Base-by-base conservation (phyloP, 2,888 invertebrate species). In the Cantharis flavilabris region DNA sequence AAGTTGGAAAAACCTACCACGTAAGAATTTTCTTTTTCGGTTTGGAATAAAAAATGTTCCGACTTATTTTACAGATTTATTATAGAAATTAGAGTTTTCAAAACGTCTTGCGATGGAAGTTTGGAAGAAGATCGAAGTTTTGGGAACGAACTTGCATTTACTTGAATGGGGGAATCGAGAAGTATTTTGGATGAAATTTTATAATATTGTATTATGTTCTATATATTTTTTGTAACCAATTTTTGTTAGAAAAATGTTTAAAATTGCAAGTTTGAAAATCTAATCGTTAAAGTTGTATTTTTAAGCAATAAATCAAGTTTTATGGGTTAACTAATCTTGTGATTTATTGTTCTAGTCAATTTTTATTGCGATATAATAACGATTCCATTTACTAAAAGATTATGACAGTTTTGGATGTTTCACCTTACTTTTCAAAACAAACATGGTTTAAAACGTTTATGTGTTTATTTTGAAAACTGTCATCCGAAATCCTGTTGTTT, bases 381-480 rank as follows among this genome's bases (percentile, higher is more conserved):
- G 49, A 49, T 49, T 49, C 49, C 49, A 67, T 26, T 23, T 67
- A 67, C n/a, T 67, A 67, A 67, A 77, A 82, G 83, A 83, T 83
- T 84, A 84, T 83, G 82, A 82, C 82, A 81, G 81, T 82, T 82
- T 79, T 82, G 82, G 80, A 83, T 84, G 82, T 80, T 81, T 82
- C 80, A n/a, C 69, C 62, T 65, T 81, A 81, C 79, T 81, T 83
- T 80, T 85, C 86, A 86, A 86, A 86, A 86, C 86, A 86, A 86
- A 85, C 86, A 86, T 83, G 84, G 82, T 83, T 79, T 84, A 83
- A 84, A 85, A 85, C 85, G 86, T 86, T 49, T 87, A 85, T 86
- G 85, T 86, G 85, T 83, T 82, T 88, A 88, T 88, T 88, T 87
- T 88, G 88, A 88, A 86, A 88, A 87, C 84, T 88, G 88, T 88